These are phyloP conservation scores for Megaleporinus macrocephalus DNA, from an alignment of 2,113 vertebrate species.

Conservation along the genomic window DNA sequence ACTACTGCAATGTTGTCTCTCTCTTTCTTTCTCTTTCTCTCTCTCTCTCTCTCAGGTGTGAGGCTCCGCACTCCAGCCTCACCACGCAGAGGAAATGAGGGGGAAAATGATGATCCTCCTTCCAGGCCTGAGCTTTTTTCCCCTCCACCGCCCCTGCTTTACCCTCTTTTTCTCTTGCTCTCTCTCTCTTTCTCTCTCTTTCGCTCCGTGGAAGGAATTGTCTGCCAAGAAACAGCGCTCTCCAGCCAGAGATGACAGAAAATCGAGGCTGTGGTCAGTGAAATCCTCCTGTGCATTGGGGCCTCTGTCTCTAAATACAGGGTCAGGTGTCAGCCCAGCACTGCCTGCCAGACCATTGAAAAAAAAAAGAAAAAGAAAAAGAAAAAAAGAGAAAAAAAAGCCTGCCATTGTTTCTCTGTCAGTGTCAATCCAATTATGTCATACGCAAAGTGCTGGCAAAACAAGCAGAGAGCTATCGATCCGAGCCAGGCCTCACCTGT, in stretches of 20 bases:
- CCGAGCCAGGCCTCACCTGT: constrained; percentile 47
- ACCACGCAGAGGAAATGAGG: constrained; percentile 52
- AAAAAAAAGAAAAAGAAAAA: constrained; percentile 7
- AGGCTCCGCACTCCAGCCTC: constrained; percentile 34
- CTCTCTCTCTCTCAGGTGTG: constrained; percentile 41
- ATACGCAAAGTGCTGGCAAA: constrained; percentile 51
- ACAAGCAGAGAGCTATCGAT: constrained; percentile 54
- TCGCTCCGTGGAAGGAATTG: constrained; percentile 41
- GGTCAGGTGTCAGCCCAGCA: constrained; percentile 61
- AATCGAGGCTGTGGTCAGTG: constrained; percentile 58
- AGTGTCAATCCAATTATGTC: constrained; percentile 63
- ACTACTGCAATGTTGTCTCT: neutral
- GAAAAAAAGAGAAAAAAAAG: neutral
- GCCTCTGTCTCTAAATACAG: constrained; percentile 56
- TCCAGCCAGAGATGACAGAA: constrained; percentile 60
- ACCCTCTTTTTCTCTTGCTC: constrained; percentile 32
- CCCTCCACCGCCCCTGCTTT: constrained; percentile 22
- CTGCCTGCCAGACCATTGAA: constrained; percentile 33
- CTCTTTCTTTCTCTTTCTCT: constrained; percentile 14
- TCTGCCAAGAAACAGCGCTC: constrained; percentile 50
- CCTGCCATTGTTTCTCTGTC: constrained; percentile 50
- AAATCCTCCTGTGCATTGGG: constrained; percentile 60
- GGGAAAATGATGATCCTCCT: constrained; percentile 54
- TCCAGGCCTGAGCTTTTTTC: constrained; percentile 43
- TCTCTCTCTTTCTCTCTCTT: constrained; percentile 7